Percentiles rank a stretch among this genome's conserved stretches.
These are phyloP conservation scores for Labroides dimidiatus DNA, from an alignment of 2,797 vertebrate genomes.

Conservation along the genomic window DNA sequence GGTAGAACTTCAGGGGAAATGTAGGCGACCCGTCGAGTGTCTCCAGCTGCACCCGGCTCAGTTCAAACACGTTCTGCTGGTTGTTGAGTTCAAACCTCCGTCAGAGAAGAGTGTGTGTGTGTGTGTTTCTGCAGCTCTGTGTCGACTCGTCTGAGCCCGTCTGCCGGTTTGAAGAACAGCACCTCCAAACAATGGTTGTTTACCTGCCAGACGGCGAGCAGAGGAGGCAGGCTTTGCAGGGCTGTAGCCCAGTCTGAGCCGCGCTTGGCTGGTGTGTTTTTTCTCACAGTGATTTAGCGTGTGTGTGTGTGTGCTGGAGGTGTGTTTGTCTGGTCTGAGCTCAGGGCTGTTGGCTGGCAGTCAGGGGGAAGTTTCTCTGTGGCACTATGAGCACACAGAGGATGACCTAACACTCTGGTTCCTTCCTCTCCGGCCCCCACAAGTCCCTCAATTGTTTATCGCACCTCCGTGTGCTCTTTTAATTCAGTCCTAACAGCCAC, in stretches of 20 bases:
- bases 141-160: constrained; percentile 17
- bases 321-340: constrained; percentile 51
- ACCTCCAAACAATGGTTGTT: constrained; percentile 63
- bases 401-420: constrained; percentile 74
- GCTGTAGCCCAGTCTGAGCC: constrained; percentile 52
- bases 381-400: constrained; percentile 68
- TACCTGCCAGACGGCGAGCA: constrained; percentile 61
- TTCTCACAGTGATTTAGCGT: constrained; percentile 57
- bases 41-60: too few species aligned
- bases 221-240: constrained; percentile 30
- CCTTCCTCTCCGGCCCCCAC: constrained; percentile 70
- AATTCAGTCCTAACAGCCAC: constrained; percentile 35
- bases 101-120: constrained; percentile 22
- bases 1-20: too few species aligned
- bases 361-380: constrained; percentile 68
- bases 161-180: constrained; percentile 47
- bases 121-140: constrained; percentile 33
- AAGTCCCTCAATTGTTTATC: constrained; percentile 65
- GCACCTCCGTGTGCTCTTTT: constrained; percentile 55
- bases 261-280: constrained; percentile 52
- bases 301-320: constrained; percentile 23
- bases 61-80: not conserved
- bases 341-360: constrained; percentile 55
- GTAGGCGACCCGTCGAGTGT: too few species aligned
- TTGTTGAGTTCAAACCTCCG: not conserved